Base-by-base conservation (phyloP, 2,888 invertebrate species). In the Furcula furcula region DNA sequence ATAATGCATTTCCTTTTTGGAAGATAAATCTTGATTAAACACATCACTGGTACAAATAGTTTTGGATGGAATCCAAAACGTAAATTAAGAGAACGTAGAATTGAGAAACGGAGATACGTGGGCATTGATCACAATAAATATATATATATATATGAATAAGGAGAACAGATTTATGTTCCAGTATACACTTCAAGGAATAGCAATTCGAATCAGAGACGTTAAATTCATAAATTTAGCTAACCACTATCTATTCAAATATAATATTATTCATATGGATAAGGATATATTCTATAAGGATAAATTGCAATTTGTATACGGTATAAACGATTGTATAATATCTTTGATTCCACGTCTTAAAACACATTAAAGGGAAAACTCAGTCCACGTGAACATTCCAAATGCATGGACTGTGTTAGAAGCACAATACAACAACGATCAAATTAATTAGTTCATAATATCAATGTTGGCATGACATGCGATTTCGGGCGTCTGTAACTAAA, bases 391-490 rank as follows among this genome's bases (percentile, higher is more conserved):
- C 80, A 77, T 77, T 74, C 73, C 59, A 50, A 48, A 65, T 61
- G 65, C 65, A 63, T 63, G 70, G 72, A 72, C 67, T 54, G 49
- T 46, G 74, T 80, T 80, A 76, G 70, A 65, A 65, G 55, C 56
- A 73, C 68, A 73, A 63, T 46, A 53, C 48, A 58, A 66, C 63
- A 68, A 74, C 67, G 73, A 63, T 60, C 60, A 56, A 38, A 46
- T 49, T 64, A 57, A 65, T 67, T 62, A 70, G 67, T 66, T 46
- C 50, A 56, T 53, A 51, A 64, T 50, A 35, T 60, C 40, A 51
- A 55, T 63, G 49, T 61, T 77, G 83, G 83, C 84, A 82, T 81
- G 81, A 79, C 85, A 85, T 82, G 85, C 85, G 54, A 49, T 52
- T 34, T 46, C 28, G 36, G 32, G 45, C 57, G 42, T 60, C 44